phyloP scores from a whole-genome alignment of 1,140 invertebrate species.

The Drosophila subpulchrella region DNA sequence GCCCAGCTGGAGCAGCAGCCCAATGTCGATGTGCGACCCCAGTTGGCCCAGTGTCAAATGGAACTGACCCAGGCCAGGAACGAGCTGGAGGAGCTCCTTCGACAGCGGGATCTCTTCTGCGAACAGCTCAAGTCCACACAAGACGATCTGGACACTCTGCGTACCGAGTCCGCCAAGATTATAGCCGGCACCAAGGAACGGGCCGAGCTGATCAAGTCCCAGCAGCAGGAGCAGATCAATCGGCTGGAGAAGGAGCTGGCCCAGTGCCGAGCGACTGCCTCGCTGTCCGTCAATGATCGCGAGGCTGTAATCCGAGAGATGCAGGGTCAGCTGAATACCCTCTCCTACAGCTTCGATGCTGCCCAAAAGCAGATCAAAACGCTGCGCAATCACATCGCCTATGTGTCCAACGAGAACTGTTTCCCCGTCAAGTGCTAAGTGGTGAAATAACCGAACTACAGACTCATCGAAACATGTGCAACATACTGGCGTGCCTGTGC shows the following conservation, averaged over 20 bases:
- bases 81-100: slow-evolving; percentile 65
- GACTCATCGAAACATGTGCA: not conserved
- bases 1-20: slow-evolving; percentile 44
- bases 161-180: slow-evolving; percentile 90
- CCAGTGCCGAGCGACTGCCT: slow-evolving; percentile 87
- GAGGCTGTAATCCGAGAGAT: slow-evolving; percentile 86
- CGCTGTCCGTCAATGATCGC: slow-evolving; percentile 87
- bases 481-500: not conserved
- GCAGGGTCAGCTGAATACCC: slow-evolving; percentile 76
- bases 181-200: slow-evolving; percentile 89
- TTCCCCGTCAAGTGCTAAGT: slow-evolving; percentile 79
- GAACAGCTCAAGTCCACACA: slow-evolving; percentile 86
- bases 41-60: slow-evolving; percentile 72
- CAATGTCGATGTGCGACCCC: slow-evolving; percentile 58
- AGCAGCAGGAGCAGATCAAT: slow-evolving; percentile 87
- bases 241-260: slow-evolving; percentile 88
- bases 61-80: slow-evolving; percentile 61
- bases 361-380: slow-evolving; percentile 84
- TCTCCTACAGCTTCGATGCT: slow-evolving; percentile 82
- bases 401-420: slow-evolving; percentile 81
- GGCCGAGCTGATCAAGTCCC: slow-evolving; percentile 87
- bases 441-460: not conserved
- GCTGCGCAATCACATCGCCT: slow-evolving; percentile 79
- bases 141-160: slow-evolving; percentile 88
- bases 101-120: slow-evolving; percentile 77